Conservation (phyloP, 1,140 invertebrate species). For the Bombus sibiricus region DNA sequence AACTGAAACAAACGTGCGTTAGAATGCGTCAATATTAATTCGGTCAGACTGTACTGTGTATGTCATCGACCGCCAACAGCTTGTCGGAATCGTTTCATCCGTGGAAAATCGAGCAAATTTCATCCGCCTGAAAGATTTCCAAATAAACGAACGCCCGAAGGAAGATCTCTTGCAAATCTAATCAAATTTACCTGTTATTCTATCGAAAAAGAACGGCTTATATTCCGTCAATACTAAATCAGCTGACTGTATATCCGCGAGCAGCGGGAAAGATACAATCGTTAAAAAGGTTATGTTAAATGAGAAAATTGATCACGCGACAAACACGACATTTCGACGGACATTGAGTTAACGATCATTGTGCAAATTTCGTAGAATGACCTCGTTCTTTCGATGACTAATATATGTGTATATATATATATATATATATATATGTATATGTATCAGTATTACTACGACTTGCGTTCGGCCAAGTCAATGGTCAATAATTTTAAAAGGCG, state of each 20-base stretch:
- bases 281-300: constrained; percentile 34
- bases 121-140: neutral
- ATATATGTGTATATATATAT: neutral
- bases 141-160: too few relatives aligned
- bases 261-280: constrained; percentile 53
- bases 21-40: constrained; percentile 56
- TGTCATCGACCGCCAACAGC: constrained; percentile 63
- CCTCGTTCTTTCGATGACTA: neutral
- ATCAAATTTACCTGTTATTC: neutral
- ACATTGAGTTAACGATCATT: neutral
- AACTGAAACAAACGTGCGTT: neutral
- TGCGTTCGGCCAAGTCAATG: neutral
- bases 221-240: constrained; percentile 14
- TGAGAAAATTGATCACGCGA: neutral
- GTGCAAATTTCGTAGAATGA: neutral
- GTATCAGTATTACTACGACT: neutral
- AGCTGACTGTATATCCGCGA: constrained; percentile 13
- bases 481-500: constrained; percentile 57
- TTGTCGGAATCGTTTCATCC: constrained; percentile 51
- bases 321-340: neutral
- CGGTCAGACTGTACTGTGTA: constrained; percentile 57
- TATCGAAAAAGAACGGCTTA: neutral
- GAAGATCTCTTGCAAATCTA: neutral
- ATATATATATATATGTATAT: too few relatives aligned
- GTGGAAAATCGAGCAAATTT: neutral